Conservation (phyloP, 2,797 vertebrate genomes). For the Graptemys geographica region DNA sequence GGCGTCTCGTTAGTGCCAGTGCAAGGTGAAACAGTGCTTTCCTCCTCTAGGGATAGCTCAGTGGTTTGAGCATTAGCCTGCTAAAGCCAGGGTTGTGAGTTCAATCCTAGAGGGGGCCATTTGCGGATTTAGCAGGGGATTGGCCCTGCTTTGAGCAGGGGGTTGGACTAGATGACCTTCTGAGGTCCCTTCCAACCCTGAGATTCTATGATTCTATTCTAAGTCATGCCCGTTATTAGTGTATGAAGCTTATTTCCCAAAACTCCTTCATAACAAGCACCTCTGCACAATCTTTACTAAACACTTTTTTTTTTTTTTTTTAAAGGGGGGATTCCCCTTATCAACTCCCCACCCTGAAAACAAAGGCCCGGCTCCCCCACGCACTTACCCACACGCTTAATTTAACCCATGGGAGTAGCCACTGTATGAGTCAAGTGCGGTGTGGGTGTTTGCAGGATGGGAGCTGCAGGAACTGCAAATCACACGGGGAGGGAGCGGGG, state of each 20-base stretch:
- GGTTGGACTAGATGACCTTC: too few species aligned
- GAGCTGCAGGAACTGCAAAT: neutral
- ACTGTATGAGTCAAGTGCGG: neutral
- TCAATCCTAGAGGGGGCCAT: too few species aligned
- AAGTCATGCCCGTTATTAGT: neutral
- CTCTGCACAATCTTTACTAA: neutral
- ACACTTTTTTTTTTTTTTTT: neutral
- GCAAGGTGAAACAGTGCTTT: neutral
- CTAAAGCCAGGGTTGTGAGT: too few species aligned
- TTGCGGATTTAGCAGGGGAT: too few species aligned
- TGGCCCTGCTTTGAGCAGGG: too few species aligned
- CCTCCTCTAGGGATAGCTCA: neutral
- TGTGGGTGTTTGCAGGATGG: neutral
- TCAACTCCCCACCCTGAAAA: neutral
- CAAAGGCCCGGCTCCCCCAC: neutral
- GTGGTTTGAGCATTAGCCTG: too few species aligned
- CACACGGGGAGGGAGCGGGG: neutral
- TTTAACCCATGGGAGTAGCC: neutral
- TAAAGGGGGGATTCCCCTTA: neutral
- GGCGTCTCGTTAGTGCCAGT: accelerated
- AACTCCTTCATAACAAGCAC: neutral
- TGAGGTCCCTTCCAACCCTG: too few species aligned
- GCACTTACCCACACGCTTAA: too few species aligned
- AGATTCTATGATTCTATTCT: too few species aligned
- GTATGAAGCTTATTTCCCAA: neutral